These are phyloP conservation scores for Noctuana brunneofusca DNA, from an alignment of 2,888 invertebrate genomes.

Conservation along the genomic window DNA sequence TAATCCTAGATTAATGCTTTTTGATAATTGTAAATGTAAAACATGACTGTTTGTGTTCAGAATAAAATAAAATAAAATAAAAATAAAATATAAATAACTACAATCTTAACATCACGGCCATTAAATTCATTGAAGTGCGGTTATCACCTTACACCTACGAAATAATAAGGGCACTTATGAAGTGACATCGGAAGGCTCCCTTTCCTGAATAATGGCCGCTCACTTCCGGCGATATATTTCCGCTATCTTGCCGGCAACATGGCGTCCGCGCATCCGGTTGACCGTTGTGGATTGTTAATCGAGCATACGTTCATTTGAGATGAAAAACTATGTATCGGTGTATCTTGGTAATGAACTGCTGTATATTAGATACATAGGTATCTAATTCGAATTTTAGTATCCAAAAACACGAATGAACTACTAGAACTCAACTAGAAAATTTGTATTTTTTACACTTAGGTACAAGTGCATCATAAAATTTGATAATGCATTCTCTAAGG, in stretches of 20 bases:
- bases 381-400: too few species aligned
- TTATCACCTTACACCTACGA: slow-evolving; percentile 37
- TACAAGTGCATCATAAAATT: too few species aligned
- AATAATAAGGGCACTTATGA: slow-evolving; percentile 71
- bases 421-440: too few species aligned
- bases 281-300: slow-evolving; percentile 81
- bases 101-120: slow-evolving; percentile 12
- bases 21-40: too few species aligned
- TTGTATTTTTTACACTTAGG: too few species aligned
- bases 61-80: too few species aligned
- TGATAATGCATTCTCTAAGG: too few species aligned
- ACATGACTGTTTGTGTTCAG: too few species aligned
- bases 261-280: slow-evolving; percentile 75
- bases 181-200: slow-evolving; percentile 73
- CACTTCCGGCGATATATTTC: slow-evolving; percentile 81
- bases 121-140: slow-evolving; percentile 22
- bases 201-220: slow-evolving; percentile 77
- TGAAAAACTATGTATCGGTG: slow-evolving; percentile 82
- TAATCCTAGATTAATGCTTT: too few species aligned
- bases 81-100: slow-evolving; percentile 1
- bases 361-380: too few species aligned
- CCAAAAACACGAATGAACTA: too few species aligned
- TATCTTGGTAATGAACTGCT: too few species aligned
- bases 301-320: slow-evolving; percentile 71
- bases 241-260: slow-evolving; percentile 77